Evolutionary conservation across 2,888 invertebrate species (phyloP), one percentile per base, ranked within the genome.

Genomic region (Lasioglossum vierecki): DNA sequence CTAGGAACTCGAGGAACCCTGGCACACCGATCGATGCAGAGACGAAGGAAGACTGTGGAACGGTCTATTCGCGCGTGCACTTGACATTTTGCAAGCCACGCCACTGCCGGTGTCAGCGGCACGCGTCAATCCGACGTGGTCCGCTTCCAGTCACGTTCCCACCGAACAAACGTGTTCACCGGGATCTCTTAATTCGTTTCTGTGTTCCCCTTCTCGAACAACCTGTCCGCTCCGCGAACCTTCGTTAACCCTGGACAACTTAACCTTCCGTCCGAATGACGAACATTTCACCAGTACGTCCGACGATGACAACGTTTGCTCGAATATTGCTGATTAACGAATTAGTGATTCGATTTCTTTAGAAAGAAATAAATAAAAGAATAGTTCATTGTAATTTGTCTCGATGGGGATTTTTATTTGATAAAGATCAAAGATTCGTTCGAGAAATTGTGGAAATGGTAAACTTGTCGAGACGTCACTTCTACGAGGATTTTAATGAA

Each of bases 61-160:
- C 79, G 46, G 84, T 44, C 68, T 18, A 70, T 72, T 76, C 72
- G 72, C 79, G 79, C 79, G 82, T 88, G 87, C 85, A 82, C 88
- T 87, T 87, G 88, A 87, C 88, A 87, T 88, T 87, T 87, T 78
- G 75, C 88, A 76, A 87, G 87, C 60, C 41, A 70, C 80, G 78
- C 70, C 77, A 75, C 4, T 82, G 85, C 63, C 84, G 78, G 72
- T 81, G 88, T 77, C 88, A 78, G 78, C 82, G 77, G 85, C 85
- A 83, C 88, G 88, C 80, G 88, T 88, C 88, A 82, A 83, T 85
- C 85, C 76, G 4, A 53, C 79, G 44, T 73, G 68, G 68, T 22
- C 68, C 22, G 22, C 22, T 68, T 22, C 68, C 39, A 68, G 68
- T 68, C 68, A 68, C 68, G 68, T 68, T 39, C 68, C 35, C 53